Conservation (phyloP, 1,140 invertebrate genomes). For the Alviniconcha marisindica region DNA sequence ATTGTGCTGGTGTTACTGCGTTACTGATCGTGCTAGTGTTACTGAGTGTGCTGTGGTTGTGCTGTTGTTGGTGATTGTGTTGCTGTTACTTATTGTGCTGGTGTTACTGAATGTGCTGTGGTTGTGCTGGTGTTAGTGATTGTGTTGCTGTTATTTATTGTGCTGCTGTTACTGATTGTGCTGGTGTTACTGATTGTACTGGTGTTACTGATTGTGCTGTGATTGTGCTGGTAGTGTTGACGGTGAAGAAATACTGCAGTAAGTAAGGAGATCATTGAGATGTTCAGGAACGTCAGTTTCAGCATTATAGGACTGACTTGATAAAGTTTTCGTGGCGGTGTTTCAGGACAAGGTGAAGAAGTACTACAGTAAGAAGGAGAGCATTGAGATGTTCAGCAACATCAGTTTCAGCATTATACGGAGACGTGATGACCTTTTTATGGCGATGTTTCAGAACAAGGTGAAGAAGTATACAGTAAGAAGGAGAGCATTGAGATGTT, state of each 20-base stretch:
- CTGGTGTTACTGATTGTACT: conserved; percentile 12
- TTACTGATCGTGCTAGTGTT: not conserved
- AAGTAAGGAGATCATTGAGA: conserved; percentile 55
- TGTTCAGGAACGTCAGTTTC: too few species aligned
- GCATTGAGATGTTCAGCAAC: conserved; percentile 45
- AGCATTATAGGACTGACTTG: too few species aligned
- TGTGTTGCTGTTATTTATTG: too few species aligned
- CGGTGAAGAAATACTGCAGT: too few species aligned
- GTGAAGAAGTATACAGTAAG: not conserved
- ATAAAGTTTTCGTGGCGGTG: too few species aligned
- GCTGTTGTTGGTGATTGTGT: not conserved
- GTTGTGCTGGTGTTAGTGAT: not conserved
- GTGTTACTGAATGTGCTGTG: too few species aligned
- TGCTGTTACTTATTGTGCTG: too few species aligned
- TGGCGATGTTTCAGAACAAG: conserved; percentile 40
- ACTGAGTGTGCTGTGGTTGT: too few species aligned
- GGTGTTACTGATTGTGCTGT: conserved; percentile 11
- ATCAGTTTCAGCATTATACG: conserved; percentile 50
- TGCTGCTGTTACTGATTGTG: too few species aligned
- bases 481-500: conserved; percentile 45
- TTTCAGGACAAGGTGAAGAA: conserved; percentile 38
- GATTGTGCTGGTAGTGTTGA: conserved; percentile 10
- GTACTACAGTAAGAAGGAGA: conserved; percentile 15
- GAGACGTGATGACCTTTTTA: too few species aligned
- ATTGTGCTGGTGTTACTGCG: not conserved